Evolutionary conservation across 2,113 vertebrate species (phyloP), one percentile per base, ranked within the genome.

Genomic region (Steatornis caripensis): DNA sequence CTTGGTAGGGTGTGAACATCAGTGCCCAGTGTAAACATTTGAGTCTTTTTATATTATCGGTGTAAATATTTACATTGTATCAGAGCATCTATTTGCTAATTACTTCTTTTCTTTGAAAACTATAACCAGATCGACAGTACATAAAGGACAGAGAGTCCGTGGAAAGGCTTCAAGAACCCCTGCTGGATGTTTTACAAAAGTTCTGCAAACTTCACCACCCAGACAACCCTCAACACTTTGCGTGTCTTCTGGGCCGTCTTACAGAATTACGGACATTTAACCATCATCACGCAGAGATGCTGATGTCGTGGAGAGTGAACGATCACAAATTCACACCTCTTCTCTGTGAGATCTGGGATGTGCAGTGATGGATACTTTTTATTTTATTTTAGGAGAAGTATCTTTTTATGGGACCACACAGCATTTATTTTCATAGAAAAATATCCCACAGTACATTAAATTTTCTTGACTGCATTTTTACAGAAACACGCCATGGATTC

Each of bases 321-420:
- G 99, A 99, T 90, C 99, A 99, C 96, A 99, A 99, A 96, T 99
- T 99, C 92, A 99, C 99, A 37, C 99, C 99, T 0, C 98, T 99
- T 46, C 99, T 99, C 92, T 99, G 99, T 89, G 99, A 99, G 97
- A 99, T 99, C 98, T 99, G 99, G 99, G 99, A 99, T 26, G 99
- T 99, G 45, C 99, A 99, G 98, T 99, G 97, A 98, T 6, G 30
- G 23, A 60, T 82, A 27, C 32, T 29, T 27, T 30, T 26, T 9
- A 21, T 39, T 66, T 48, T 22, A 64, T 84, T 95, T 86, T 34
- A 61, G 84, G 53, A 77, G 27, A 70, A 83, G 23, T 49, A 58
- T 12, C 18, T 93, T 91, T 94, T 80, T 75, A 89, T 97, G 91
- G 66, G 90, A 95, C 90, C 58, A 41, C 41, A 34, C 27, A 90